Evolutionary conservation across 2,797 vertebrate species (phyloP).

Genomic region (Tangara arthus): DNA sequence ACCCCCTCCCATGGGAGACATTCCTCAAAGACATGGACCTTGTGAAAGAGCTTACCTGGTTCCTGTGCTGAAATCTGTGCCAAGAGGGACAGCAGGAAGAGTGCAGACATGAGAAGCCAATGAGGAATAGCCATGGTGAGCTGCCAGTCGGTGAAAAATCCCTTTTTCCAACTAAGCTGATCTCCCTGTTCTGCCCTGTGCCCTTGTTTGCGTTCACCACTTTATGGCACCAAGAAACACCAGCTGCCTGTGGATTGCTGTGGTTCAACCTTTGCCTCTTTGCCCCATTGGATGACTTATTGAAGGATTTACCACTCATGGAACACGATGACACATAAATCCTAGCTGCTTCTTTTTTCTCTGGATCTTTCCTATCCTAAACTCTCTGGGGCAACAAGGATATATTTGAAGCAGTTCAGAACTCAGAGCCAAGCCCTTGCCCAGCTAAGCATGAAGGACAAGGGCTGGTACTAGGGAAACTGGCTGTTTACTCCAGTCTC

Average conservation of each 20-base stretch:
- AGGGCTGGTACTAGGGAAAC: neutral
- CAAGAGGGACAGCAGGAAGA: neutral
- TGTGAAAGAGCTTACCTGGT: neutral
- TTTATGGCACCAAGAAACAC: neutral
- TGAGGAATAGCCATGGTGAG: neutral
- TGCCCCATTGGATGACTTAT: constrained; percentile 44
- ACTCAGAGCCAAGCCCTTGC: neutral
- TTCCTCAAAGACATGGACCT: neutral
- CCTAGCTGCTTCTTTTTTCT: neutral
- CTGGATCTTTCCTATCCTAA: neutral
- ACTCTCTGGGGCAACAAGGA: neutral
- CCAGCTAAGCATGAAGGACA: neutral
- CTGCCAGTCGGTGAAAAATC: neutral
- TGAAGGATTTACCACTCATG: neutral
- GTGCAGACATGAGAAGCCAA: neutral
- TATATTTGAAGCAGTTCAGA: neutral
- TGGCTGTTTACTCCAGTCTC: neutral
- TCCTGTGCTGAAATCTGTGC: neutral
- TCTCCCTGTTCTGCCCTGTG: neutral
- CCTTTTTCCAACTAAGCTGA: neutral
- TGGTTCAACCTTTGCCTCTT: constrained; percentile 65
- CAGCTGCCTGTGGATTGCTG: neutral
- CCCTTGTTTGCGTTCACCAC: neutral
- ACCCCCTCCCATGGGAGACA: neutral
- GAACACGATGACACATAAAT: neutral